Conservation (phyloP, 2,797 vertebrate species). For the Vultur gryphus region DNA sequence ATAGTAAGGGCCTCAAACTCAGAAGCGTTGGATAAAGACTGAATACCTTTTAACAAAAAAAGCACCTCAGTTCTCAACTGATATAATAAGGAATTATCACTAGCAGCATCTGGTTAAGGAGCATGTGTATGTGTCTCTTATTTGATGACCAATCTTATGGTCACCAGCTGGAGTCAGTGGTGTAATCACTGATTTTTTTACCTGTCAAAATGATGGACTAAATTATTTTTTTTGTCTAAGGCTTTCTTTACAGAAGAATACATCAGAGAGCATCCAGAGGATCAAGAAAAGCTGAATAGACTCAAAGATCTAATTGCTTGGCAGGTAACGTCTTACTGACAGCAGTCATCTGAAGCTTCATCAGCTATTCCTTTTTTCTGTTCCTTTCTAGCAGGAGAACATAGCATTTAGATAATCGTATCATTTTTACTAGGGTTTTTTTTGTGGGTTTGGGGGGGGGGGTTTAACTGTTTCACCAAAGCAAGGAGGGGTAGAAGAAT, state of each 20-base stretch:
- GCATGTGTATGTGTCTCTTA: background rate
- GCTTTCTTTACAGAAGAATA: constrained; percentile 98
- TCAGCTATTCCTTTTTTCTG: background rate
- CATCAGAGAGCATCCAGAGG: constrained; percentile 81
- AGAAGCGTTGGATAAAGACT: background rate
- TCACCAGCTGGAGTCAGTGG: background rate
- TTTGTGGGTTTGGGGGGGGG: too few relatives aligned
- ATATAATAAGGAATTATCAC: background rate
- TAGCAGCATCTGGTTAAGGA: background rate
- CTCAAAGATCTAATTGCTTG: constrained; percentile 98
- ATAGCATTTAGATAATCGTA: background rate
- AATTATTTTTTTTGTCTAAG: constrained; percentile 56
- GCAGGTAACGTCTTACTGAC: constrained; percentile 82
- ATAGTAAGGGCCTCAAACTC: background rate
- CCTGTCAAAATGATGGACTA: background rate
- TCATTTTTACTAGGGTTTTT: background rate
- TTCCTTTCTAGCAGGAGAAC: background rate
- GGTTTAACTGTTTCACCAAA: background rate
- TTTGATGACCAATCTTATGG: background rate
- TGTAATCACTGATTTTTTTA: background rate
- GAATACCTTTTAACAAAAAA: background rate
- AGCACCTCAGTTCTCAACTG: background rate
- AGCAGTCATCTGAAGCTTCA: background rate
- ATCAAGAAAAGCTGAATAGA: constrained; percentile 87
- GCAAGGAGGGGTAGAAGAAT: background rate